These are phyloP conservation scores for Zaprionus bogoriensis DNA, from an alignment of 2,888 invertebrate genomes.

Conservation along the genomic window DNA sequence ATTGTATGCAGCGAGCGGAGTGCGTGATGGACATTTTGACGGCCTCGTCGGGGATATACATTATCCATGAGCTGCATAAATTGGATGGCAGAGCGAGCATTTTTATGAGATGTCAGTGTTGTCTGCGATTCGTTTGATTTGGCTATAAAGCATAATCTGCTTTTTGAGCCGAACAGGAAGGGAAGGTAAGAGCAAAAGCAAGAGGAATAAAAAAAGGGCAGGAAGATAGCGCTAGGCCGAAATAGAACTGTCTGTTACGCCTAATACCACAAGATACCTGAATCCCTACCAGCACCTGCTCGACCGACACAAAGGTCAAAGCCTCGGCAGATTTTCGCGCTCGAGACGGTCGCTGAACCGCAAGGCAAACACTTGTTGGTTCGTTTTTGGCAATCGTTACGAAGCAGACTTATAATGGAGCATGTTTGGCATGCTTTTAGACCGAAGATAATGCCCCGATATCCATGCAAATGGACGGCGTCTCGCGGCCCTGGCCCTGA, in stretches of 20 bases:
- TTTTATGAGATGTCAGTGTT: slow-evolving; percentile 35
- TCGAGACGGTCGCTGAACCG: background rate
- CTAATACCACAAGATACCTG: background rate
- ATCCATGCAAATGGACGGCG: slow-evolving; percentile 36
- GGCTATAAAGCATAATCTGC: background rate
- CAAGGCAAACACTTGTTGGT: background rate
- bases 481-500: background rate
- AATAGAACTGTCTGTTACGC: background rate
- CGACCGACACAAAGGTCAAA: too few species aligned
- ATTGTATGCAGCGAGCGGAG: slow-evolving; percentile 18
- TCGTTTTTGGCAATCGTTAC: too few species aligned
- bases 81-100: slow-evolving; percentile 21
- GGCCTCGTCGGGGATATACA: slow-evolving; percentile 11
- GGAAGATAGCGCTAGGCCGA: too few species aligned
- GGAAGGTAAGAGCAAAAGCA: background rate
- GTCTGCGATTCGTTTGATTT: slow-evolving; percentile 12
- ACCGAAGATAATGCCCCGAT: background rate
- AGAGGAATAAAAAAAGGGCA: background rate
- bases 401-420: too few species aligned
- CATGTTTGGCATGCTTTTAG: too few species aligned
- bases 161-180: background rate
- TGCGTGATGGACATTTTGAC: slow-evolving; percentile 58
- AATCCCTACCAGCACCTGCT: background rate
- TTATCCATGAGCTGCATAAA: slow-evolving; percentile 40
- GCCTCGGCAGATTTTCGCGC: background rate